Evolutionary conservation across 2,888 invertebrate genomes (phyloP), one percentile per base, ranked within the genome.

Genomic region (Limenitis camilla): DNA sequence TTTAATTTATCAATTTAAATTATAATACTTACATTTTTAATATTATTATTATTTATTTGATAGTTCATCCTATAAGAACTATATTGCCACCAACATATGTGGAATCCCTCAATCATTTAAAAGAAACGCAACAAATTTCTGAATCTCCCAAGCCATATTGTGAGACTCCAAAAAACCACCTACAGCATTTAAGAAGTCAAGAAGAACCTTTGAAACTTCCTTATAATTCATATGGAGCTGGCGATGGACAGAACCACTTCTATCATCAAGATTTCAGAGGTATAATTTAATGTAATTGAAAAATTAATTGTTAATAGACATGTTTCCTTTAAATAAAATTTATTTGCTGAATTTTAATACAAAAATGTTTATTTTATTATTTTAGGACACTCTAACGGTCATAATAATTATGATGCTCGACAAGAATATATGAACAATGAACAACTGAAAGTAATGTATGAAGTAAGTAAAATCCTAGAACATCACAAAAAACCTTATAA

Each of bases 241-340:
- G 87, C 5, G 87, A 86, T 74, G 81, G 81, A n/a, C 84, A 83
- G 52, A 85, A 79, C 55, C 71, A 81, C 63, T 82, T 74, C 57
- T 81, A 66, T 60, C 79, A 74, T 53, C 84, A 80, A 55, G 83
- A 86, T 27, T 76, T 68, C 39, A 75, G 73, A 78, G 86, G 85
- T 82, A 60, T 42, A 19, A 19, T 27, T 10, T 10, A 1, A 1
- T 36, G 9, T 35, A 3, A 5, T 47, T 36, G 10, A 38, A 47
- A 19, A 19, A 19, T 19, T 19, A 19, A 19, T 19, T 19, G 19
- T 19, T 19, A 3, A 19, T 19, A 2, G 19, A 19, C 19, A 19
- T 19, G 19, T 19, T 19, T 19, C n/a, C n/a, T n/a, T n/a, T n/a
- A n/a, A n/a, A n/a, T n/a, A n/a, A n/a, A n/a, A n/a, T n/a, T n/a